Conservation (phyloP, 30 jellyfish, hydroid and myxozoan genomes). For the Cassiopea xamachana region DNA sequence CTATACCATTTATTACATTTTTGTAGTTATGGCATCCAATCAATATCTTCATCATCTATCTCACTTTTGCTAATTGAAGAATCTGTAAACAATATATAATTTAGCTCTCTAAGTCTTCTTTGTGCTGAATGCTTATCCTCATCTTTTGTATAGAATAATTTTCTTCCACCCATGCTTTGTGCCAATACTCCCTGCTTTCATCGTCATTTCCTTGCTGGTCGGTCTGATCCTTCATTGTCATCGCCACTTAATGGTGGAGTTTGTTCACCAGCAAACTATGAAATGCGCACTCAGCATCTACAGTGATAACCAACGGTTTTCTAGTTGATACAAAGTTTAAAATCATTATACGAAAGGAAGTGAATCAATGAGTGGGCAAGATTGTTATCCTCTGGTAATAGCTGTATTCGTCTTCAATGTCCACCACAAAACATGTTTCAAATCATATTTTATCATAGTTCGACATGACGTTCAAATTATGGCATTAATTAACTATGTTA, state of each 20-base stretch:
- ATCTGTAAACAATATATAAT: not conserved
- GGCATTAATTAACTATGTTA: too few species aligned
- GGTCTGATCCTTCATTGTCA: not conserved
- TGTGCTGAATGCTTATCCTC: not conserved
- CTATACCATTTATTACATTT: not conserved
- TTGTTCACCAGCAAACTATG: not conserved
- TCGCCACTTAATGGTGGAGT: not conserved
- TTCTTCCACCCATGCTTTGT: not conserved
- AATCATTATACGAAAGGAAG: too few species aligned
- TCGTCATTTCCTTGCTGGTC: not conserved
- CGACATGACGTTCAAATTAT: too few species aligned
- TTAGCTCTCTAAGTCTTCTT: not conserved
- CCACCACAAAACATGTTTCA: too few species aligned
- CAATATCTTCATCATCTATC: not conserved
- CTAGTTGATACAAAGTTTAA: too few species aligned
- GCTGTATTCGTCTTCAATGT: too few species aligned
- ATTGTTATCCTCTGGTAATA: too few species aligned
- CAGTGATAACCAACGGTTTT: too few species aligned
- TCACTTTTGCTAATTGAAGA: not conserved
- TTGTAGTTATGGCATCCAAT: not conserved
- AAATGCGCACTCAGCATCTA: not conserved
- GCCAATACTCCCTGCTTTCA: not conserved
- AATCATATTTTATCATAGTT: too few species aligned
- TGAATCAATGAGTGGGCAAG: too few species aligned
- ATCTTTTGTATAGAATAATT: not conserved